Evolutionary conservation across 2,113 vertebrate species (phyloP).

Genomic region (Propithecus coquereli): DNA sequence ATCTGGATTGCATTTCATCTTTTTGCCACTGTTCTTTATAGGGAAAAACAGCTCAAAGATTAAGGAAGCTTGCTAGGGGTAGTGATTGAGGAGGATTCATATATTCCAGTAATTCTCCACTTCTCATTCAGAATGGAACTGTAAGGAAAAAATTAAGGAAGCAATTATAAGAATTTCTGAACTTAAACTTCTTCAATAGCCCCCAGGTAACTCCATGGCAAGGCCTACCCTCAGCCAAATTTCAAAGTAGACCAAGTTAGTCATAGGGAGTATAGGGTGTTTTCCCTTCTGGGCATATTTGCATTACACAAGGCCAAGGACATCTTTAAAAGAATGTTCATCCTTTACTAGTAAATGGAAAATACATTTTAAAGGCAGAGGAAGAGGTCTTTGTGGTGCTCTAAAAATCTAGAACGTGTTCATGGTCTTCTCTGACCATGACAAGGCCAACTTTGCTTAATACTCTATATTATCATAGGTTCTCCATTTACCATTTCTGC

Average conservation of each 20-base stretch:
- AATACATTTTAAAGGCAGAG: background rate
- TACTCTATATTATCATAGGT: background rate
- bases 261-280: background rate
- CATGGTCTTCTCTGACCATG: background rate
- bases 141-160: slow-evolving; percentile 1
- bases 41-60: slow-evolving; percentile 5
- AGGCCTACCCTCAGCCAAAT: background rate
- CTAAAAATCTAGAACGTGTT: background rate
- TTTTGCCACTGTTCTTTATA: slow-evolving; percentile 11
- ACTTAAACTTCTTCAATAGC: background rate
- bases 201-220: background rate
- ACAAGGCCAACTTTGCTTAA: background rate
- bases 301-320: background rate
- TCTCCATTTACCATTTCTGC: background rate
- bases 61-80: background rate
- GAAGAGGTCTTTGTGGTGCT: background rate
- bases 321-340: background rate
- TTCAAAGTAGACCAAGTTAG: background rate
- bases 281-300: background rate
- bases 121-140: slow-evolving; percentile 35
- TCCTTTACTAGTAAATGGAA: background rate
- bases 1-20: background rate
- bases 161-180: slow-evolving; percentile 16
- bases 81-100: background rate
- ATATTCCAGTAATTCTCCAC: background rate